Conservation (phyloP, 2,888 invertebrate genomes). For the Melieria crassipennis region DNA sequence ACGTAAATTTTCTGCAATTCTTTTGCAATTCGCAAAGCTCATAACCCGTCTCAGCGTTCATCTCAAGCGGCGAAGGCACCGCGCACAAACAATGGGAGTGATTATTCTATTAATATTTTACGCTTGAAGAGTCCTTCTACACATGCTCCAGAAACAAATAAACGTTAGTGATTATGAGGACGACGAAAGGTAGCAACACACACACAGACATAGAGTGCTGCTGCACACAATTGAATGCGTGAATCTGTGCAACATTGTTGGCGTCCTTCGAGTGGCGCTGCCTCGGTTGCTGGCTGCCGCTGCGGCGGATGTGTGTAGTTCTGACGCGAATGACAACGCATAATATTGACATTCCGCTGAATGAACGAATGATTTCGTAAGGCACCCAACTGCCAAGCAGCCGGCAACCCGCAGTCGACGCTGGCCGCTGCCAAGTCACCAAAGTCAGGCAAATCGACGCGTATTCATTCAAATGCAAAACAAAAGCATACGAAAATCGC, state of each 20-base stretch:
- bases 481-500: conserved; percentile 34
- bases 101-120: conserved; percentile 63
- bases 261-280: not conserved
- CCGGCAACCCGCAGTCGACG: not conserved
- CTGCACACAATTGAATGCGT: not conserved
- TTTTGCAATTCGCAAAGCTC: no score
- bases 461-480: conserved; percentile 35
- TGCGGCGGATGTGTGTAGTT: conserved; percentile 12
- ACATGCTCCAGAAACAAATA: conserved; percentile 34
- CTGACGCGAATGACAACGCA: conserved; percentile 27
- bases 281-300: not conserved
- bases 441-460: not conserved
- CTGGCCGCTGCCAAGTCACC: no score
- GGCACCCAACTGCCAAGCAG: conserved; percentile 16
- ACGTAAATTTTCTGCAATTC: no score
- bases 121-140: conserved; percentile 54
- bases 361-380: conserved; percentile 39
- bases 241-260: conserved; percentile 28
- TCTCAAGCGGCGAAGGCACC: not conserved
- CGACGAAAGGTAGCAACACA: conserved; percentile 10
- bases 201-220: not conserved
- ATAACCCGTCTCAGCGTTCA: no score
- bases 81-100: conserved; percentile 58
- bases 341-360: conserved; percentile 40
- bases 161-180: conserved; percentile 25